Evolutionary conservation across 2,888 invertebrate genomes (phyloP).

Genomic region (Andricus curvator): DNA sequence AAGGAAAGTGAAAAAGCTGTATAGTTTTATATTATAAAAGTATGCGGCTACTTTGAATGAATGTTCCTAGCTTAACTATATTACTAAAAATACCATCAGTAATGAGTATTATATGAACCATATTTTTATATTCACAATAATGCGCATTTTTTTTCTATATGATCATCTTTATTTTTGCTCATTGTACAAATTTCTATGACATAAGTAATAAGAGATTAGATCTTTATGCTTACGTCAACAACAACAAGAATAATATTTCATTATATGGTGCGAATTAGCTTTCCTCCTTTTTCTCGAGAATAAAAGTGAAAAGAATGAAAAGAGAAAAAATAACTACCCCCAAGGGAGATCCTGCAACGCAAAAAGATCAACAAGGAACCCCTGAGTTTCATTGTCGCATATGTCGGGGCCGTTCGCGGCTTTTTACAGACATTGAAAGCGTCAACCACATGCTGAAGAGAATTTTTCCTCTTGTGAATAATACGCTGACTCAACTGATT

Average conservation of each 20-base stretch:
- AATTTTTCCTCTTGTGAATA: slow-evolving; percentile 23
- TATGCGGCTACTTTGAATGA: too few species aligned
- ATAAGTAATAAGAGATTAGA: too few species aligned
- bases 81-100: not conserved
- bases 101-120: too few species aligned
- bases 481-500: slow-evolving; percentile 11
- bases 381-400: slow-evolving; percentile 48
- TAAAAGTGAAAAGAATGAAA: slow-evolving; percentile 46
- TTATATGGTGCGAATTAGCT: too few species aligned
- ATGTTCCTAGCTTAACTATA: not conserved
- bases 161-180: too few species aligned
- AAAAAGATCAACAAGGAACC: slow-evolving; percentile 48
- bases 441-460: slow-evolving; percentile 19
- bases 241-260: too few species aligned
- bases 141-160: too few species aligned
- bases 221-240: too few species aligned
- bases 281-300: not conserved
- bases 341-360: slow-evolving; percentile 27
- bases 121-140: too few species aligned
- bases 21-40: too few species aligned
- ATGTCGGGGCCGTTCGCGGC: slow-evolving; percentile 26
- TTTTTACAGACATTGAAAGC: slow-evolving; percentile 39
- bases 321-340: slow-evolving; percentile 32
- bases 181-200: too few species aligned
- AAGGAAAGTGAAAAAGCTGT: too few species aligned